Evolutionary conservation across 30 jellyfish, hydroid and myxozoan species (phyloP).

Genomic region (Chironex yamaguchii): DNA sequence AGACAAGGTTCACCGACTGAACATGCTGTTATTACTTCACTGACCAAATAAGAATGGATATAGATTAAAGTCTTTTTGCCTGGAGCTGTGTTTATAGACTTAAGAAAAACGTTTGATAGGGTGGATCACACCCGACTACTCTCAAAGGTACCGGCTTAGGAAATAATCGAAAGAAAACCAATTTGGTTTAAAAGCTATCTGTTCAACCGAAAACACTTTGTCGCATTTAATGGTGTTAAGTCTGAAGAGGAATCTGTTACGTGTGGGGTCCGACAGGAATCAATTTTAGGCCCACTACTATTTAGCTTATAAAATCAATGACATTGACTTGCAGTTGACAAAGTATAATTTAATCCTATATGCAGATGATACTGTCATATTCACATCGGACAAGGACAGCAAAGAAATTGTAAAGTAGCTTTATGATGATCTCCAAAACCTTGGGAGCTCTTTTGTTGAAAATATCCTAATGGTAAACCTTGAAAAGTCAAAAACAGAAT

Average conservation of each 20-base stretch:
- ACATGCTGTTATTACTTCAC: conserved; percentile 32
- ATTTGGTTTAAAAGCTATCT: conserved; percentile 29
- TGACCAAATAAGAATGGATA: conserved; percentile 13
- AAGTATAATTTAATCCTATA: conserved; percentile 1
- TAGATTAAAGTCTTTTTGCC: conserved; percentile 29
- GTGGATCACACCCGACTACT: conserved; percentile 43
- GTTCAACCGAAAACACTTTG: background rate
- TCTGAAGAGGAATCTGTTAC: conserved; percentile 1
- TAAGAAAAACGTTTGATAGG: conserved; percentile 16
- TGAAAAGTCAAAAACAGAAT: background rate
- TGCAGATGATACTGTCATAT: conserved; percentile 13
- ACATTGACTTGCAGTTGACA: background rate
- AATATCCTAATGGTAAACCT: background rate
- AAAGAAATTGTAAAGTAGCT: conserved; percentile 1
- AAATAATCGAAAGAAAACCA: conserved; percentile 20
- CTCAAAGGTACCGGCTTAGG: conserved; percentile 34
- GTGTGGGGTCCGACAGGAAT: conserved; percentile 1
- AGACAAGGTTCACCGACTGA: conserved; percentile 38
- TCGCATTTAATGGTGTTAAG: too few relatives aligned
- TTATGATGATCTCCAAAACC: background rate
- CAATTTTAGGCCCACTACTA: background rate
- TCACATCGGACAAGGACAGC: conserved; percentile 13
- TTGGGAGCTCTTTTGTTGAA: too few relatives aligned
- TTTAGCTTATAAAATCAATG: conserved; percentile 2
- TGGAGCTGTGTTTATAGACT: conserved; percentile 16